Conservation (phyloP, 2,797 vertebrate species). For the Gallinago solitaria region DNA sequence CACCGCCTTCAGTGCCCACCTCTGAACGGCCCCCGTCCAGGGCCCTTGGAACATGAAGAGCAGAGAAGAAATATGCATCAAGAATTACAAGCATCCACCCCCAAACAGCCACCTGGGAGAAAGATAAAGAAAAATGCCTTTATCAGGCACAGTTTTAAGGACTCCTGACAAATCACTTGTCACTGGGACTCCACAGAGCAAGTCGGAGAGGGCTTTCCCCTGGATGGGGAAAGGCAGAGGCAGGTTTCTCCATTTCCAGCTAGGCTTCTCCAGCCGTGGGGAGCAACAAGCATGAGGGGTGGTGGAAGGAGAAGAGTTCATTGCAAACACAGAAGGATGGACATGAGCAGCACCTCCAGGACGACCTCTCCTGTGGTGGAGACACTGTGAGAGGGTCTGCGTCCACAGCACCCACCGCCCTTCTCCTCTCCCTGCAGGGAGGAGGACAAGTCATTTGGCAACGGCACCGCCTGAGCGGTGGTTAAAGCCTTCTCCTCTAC, state of each 20-base stretch:
- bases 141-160: background rate
- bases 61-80: background rate
- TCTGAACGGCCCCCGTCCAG: background rate
- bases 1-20: background rate
- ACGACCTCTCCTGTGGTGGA: background rate
- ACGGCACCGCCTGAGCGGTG: background rate
- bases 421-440: background rate
- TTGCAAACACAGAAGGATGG: accelerated
- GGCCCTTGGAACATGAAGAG: background rate
- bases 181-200: accelerated
- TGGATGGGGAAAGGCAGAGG: background rate
- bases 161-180: background rate
- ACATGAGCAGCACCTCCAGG: background rate
- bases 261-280: background rate
- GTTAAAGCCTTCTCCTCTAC: background rate
- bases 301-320: background rate
- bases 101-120: background rate
- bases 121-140: background rate
- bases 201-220: background rate
- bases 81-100: background rate
- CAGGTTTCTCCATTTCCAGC: background rate
- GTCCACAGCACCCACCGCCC: background rate
- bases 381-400: background rate
- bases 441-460: background rate
- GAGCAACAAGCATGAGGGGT: background rate